These are phyloP conservation scores for Umimayanthus chanpuru DNA, from an alignment of 92 coral and sea anemone species.

Conservation along the genomic window DNA sequence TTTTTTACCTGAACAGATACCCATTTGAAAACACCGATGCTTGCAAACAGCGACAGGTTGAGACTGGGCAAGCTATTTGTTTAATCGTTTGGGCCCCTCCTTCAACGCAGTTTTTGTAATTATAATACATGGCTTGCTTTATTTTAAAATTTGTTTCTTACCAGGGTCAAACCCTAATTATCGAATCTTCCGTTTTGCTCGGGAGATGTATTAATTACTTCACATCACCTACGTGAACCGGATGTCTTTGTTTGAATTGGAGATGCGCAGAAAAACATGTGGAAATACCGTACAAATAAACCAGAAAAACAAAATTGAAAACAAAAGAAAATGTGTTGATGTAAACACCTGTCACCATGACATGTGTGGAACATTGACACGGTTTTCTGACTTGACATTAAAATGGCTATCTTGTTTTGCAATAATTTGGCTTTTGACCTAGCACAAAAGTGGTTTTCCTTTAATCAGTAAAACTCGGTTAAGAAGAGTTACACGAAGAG, in stretches of 20 bases:
- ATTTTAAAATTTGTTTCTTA: neutral
- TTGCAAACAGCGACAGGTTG: neutral
- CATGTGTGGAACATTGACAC: conserved; percentile 28
- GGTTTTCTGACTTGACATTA: neutral
- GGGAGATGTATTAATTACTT: neutral
- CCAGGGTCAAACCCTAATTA: neutral
- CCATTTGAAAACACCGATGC: neutral
- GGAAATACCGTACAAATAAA: conserved; percentile 12
- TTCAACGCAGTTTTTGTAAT: neutral
- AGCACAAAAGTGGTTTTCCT: neutral
- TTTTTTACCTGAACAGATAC: neutral
- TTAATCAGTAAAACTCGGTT: neutral
- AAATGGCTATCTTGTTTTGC: neutral
- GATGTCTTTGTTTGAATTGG: conserved; percentile 9
- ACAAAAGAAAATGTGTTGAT: conserved; percentile 29
- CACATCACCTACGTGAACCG: neutral
- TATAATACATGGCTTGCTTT: neutral
- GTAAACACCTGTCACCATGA: conserved; percentile 24
- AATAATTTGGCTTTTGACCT: conserved; percentile 1
- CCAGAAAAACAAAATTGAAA: conserved; percentile 10
- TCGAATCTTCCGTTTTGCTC: neutral
- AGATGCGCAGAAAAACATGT: conserved; percentile 33
- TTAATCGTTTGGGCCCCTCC: neutral
- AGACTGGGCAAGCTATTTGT: neutral
- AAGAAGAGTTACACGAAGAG: no score